Conservation (phyloP, 2,113 vertebrate genomes). For the Carassius auratus region DNA sequence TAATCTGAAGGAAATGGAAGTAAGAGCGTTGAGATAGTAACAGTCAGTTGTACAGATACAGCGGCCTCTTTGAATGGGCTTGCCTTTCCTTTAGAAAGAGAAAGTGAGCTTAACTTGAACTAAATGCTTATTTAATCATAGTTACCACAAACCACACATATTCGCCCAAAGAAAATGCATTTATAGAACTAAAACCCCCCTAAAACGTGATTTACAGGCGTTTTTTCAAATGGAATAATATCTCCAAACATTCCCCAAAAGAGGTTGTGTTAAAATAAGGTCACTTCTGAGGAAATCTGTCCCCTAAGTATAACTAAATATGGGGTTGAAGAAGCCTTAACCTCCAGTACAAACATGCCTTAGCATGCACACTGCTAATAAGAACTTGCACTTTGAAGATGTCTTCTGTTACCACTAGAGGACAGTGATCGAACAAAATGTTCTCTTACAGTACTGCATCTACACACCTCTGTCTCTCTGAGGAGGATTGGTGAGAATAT, state of each 20-base stretch:
- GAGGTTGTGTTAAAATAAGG: neutral
- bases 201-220: neutral
- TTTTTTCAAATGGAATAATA: neutral
- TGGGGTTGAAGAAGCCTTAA: neutral
- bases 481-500: conserved; percentile 73
- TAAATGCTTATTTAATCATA: neutral
- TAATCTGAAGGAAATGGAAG: conserved; percentile 33
- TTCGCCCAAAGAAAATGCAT: neutral
- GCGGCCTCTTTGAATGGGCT: neutral
- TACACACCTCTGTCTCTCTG: conserved; percentile 52
- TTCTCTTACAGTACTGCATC: conserved; percentile 30
- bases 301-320: neutral
- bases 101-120: neutral
- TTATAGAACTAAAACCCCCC: neutral
- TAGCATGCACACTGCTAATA: neutral
- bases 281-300: neutral
- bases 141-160: neutral
- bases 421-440: conserved; percentile 35
- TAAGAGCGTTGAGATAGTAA: neutral
- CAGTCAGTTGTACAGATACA: conserved; percentile 10
- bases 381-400: neutral
- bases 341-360: neutral
- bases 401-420: conserved; percentile 34
- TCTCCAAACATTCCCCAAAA: neutral
- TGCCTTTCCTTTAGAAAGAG: neutral